phyloP scores from a whole-genome alignment of 2,888 invertebrate genomes.

The Pandemis cinnamomeana region DNA sequence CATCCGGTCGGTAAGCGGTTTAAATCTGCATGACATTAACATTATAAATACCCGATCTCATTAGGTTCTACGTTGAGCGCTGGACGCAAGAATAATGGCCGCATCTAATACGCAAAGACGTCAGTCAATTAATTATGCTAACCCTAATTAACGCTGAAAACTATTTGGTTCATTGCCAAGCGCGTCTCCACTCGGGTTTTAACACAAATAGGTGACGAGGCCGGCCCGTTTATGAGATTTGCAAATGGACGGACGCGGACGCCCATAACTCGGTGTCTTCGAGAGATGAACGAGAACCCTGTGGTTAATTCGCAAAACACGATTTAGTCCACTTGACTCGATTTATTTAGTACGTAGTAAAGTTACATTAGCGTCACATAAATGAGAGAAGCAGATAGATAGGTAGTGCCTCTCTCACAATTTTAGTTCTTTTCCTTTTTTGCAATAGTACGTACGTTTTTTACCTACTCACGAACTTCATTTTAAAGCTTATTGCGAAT shows the following conservation, averaged over 20 bases:
- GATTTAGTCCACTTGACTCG: constrained; percentile 13
- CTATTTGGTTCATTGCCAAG: constrained; percentile 53
- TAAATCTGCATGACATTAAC: not conserved
- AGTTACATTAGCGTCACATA: constrained; percentile 2
- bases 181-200: constrained; percentile 44
- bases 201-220: constrained; percentile 58
- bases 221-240: constrained; percentile 46
- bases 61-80: not conserved
- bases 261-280: constrained; percentile 4
- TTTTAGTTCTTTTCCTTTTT: too few relatives aligned
- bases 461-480: too few relatives aligned
- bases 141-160: constrained; percentile 43
- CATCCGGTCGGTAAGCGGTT: not conserved
- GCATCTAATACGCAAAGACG: constrained; percentile 26
- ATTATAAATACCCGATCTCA: constrained; percentile 7
- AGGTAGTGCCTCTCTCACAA: too few relatives aligned
- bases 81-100: constrained; percentile 24
- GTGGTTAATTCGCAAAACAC: not conserved
- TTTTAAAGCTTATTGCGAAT: too few relatives aligned
- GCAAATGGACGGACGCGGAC: constrained; percentile 13
- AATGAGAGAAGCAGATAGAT: not conserved
- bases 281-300: not conserved
- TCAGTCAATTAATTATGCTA: constrained; percentile 37
- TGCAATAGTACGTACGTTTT: too few relatives aligned
- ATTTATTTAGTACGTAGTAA: constrained; percentile 12